Percentiles rank a stretch among this genome's conserved stretches.
Evolutionary conservation across 2,113 vertebrate species (phyloP).

Genomic region (Dendropsophus ebraccatus): DNA sequence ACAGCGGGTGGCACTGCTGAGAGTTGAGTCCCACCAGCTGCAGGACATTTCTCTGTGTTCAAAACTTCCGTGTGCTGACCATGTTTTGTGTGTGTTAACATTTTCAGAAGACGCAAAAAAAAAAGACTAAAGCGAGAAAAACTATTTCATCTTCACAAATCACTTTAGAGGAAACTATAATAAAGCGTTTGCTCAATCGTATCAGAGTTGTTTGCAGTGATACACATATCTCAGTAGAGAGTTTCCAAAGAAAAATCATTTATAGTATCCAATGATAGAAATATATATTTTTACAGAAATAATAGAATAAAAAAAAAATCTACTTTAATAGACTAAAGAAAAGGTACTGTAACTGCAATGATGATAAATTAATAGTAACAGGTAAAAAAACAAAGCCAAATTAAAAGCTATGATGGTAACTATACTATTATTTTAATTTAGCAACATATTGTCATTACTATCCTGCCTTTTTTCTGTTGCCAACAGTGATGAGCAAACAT

Average conservation of each 20-base stretch:
- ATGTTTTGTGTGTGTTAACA: conserved; percentile 50
- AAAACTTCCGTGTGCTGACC: conserved; percentile 31
- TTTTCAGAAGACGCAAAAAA: background rate
- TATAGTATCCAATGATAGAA: too few relatives aligned
- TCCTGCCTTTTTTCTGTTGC: too few relatives aligned
- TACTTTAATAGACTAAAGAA: too few relatives aligned
- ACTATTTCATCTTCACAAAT: conserved; percentile 37
- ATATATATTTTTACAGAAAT: too few relatives aligned
- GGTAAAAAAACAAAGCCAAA: too few relatives aligned
- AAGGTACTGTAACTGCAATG: too few relatives aligned
- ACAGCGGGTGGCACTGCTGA: conserved; percentile 31
- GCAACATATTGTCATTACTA: too few relatives aligned
- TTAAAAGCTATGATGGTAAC: too few relatives aligned
- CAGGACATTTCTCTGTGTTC: conserved; percentile 42
- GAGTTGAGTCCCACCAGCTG: conserved; percentile 23
- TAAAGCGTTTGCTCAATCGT: background rate
- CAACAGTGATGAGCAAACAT: too few relatives aligned
- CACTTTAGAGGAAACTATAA: background rate
- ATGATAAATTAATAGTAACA: too few relatives aligned
- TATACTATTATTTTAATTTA: too few relatives aligned
- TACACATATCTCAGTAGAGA: background rate
- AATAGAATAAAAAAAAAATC: too few relatives aligned
- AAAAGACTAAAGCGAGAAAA: conserved; percentile 33
- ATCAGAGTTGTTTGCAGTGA: background rate
- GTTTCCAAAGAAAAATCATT: background rate